A percentile compares a stretch with the other conserved stretches of the same genome.
Conservation (phyloP, 2,797 vertebrate species). For the Eupleurogrammus muticus region DNA sequence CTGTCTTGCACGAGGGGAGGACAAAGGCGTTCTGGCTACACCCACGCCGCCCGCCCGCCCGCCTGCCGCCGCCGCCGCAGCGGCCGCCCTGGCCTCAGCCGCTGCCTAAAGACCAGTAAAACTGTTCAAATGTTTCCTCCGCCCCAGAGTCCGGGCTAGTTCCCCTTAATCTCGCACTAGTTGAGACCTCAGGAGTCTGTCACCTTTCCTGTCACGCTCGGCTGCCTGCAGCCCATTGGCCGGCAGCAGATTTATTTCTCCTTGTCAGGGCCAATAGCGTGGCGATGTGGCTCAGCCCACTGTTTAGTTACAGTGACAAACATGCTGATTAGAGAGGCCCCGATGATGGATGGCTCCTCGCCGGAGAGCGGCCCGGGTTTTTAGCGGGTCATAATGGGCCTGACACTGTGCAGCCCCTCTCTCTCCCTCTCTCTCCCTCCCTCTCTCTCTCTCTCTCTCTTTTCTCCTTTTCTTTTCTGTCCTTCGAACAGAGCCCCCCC, state of each 20-base stretch:
- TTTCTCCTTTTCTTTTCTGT: conserved; percentile 48
- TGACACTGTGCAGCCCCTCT: conserved; percentile 86
- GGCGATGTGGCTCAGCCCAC: conserved; percentile 79
- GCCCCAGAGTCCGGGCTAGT: conserved; percentile 67
- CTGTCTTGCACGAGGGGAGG: conserved; percentile 72
- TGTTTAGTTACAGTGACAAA: conserved; percentile 91
- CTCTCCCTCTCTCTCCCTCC: no score
- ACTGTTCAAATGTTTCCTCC: conserved; percentile 74
- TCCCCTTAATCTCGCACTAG: conserved; percentile 78
- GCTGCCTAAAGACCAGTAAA: conserved; percentile 73
- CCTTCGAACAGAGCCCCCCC: conserved; percentile 74
- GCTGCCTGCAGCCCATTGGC: conserved; percentile 86
- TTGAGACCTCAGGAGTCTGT: conserved; percentile 81
- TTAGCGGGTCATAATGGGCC: conserved; percentile 92
- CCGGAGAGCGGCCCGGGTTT: conserved; percentile 88
- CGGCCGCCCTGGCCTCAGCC: conserved; percentile 52
- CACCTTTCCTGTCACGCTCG: conserved; percentile 82
- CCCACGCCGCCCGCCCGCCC: conserved; percentile 41
- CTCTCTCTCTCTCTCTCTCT: conserved; percentile 68
- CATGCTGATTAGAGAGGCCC: conserved; percentile 88
- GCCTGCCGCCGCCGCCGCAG: conserved; percentile 38
- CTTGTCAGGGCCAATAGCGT: conserved; percentile 89
- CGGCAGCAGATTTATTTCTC: conserved; percentile 88
- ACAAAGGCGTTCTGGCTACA: conserved; percentile 74
- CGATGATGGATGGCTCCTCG: conserved; percentile 90